Evolutionary conservation across 2,888 invertebrate genomes (phyloP).

Genomic region (Gryllus longicercus): DNA sequence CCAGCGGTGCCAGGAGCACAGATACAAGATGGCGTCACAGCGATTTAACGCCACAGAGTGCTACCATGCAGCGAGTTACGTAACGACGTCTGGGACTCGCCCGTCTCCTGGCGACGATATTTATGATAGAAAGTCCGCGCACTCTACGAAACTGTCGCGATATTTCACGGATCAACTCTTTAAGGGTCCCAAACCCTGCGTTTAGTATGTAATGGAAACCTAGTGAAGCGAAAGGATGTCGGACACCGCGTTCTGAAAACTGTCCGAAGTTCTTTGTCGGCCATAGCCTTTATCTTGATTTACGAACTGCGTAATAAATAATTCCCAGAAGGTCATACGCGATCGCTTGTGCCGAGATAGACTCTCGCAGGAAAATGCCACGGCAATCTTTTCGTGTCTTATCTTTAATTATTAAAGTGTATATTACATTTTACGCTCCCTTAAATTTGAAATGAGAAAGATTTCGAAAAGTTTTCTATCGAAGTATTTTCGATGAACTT

Average conservation of each 20-base stretch:
- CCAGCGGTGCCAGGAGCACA: too few relatives aligned
- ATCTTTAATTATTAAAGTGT: neutral
- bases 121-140: constrained; percentile 9
- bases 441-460: neutral
- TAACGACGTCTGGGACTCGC: neutral
- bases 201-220: neutral
- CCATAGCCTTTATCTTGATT: neutral
- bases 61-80: neutral
- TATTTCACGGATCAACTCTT: constrained; percentile 7
- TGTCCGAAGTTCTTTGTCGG: constrained; percentile 6
- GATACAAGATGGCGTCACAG: neutral
- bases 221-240: neutral
- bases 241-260: neutral
- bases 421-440: neutral
- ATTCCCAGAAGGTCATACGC: neutral
- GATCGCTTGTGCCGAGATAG: neutral
- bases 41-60: neutral
- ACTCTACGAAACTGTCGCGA: neutral
- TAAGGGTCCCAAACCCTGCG: neutral
- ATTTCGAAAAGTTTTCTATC: neutral
- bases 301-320: neutral
- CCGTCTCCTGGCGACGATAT: neutral
- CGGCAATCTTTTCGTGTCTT: neutral
- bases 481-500: too few relatives aligned
- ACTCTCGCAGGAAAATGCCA: neutral